Evolutionary conservation across 2,888 invertebrate species (phyloP).

Genomic region (Agrochola macilenta): DNA sequence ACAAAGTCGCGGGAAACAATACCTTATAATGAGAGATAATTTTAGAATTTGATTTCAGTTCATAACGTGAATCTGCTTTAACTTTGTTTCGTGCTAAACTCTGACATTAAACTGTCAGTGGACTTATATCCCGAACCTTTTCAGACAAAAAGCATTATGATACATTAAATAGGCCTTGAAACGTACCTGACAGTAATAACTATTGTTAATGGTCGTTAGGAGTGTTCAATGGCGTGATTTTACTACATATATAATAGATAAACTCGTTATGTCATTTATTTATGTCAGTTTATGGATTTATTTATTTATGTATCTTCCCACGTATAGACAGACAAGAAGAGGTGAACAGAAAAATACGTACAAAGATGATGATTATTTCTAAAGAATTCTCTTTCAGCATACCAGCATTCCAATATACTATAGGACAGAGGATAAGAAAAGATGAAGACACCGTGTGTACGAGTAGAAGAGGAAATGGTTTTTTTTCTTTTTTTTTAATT

Average conservation of each 20-base stretch:
- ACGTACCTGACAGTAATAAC: constrained; percentile 31
- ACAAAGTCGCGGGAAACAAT: background rate
- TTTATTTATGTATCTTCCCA: too few relatives aligned
- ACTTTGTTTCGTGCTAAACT: background rate
- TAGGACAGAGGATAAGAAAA: too few relatives aligned
- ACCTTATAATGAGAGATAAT: background rate
- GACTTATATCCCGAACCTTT: background rate
- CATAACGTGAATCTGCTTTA: background rate
- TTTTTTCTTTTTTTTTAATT: too few relatives aligned
- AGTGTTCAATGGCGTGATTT: constrained; percentile 44
- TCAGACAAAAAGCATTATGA: background rate
- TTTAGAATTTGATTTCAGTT: background rate
- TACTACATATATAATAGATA: constrained; percentile 18
- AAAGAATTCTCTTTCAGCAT: too few relatives aligned
- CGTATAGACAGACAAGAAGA: too few relatives aligned
- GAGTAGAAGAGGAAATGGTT: too few relatives aligned
- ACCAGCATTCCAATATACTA: too few relatives aligned
- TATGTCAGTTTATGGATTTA: background rate
- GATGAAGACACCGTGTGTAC: background rate
- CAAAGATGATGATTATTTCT: background rate
- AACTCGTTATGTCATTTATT: constrained; percentile 5
- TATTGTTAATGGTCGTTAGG: constrained; percentile 23
- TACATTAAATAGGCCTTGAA: constrained; percentile 29
- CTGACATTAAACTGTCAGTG: constrained; percentile 1
- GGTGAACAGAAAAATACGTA: background rate